Base-by-base conservation (phyloP, 2,113 vertebrate genomes). In the Pachyramphus minor region DNA sequence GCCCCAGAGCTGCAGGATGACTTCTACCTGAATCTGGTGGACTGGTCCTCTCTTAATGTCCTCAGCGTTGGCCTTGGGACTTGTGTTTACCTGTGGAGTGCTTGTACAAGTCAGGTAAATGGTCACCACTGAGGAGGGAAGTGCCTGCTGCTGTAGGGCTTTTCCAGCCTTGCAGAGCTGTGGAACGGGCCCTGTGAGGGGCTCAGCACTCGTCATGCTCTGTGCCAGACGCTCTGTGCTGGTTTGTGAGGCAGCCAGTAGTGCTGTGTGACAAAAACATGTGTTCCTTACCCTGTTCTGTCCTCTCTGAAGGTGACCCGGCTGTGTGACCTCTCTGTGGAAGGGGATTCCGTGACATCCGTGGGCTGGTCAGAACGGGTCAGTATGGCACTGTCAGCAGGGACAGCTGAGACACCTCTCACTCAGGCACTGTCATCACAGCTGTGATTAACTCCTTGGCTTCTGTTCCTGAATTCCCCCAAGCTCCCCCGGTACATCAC, bases 321-420 rank as follows among this genome's bases (percentile, higher is more conserved):
- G 44, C 98, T 99, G 50, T 99, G 99, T 73, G 99, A 99, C 81
- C 98, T 99, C 50, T 99, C 99, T 5, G 99, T 99, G 58, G 99
- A 99, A 97, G 99, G 99, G 18, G 99, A 99, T 94, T 99, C 99
- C 0, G 99, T 99, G 56, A 99, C 99, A 1, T 99, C 99, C 0
- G 99, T 99, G 74, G 99, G 99, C 96, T 99, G 99, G 99, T 99
- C 99, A 31, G 99, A 99, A 84, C 98, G 99, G 97, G 99, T 99
- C 66, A 97, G 99, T 98, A 68, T 63, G 6, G 31, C 13, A 1
- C 6, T 22, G 33, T 62, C 41, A 14, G 8, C 39, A 37, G 1
- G 11, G 24, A 14, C 42, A 76, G 17, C 25, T 49, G 56, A 49
- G 33, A 47, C 11, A 0, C 12, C 3, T 35, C 24, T n/a, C 20